Conservation (phyloP, 2,888 invertebrate species). For the Eristalis arbustorum region DNA sequence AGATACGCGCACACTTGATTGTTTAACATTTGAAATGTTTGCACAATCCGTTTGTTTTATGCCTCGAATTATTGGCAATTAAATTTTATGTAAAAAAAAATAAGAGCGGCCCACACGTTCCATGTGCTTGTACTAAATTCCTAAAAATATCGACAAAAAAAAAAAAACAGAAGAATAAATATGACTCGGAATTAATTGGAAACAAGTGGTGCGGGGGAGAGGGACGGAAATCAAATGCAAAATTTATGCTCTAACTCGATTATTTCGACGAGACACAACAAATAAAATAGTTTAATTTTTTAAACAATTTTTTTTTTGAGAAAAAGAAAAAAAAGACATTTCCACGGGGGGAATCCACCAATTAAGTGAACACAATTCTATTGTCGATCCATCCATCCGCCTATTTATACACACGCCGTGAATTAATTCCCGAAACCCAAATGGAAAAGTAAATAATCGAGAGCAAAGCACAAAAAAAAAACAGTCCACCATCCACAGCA, state of each 20-base stretch:
- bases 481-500: neutral
- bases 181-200: slow-evolving; percentile 11
- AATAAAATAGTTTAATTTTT: neutral
- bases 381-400: neutral
- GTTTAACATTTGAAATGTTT: neutral
- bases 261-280: neutral
- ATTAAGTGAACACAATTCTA: slow-evolving; percentile 33
- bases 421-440: slow-evolving; percentile 25
- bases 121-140: slow-evolving; percentile 11
- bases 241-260: too few species aligned
- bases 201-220: neutral
- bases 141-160: neutral
- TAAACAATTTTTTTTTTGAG: neutral
- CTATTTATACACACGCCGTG: neutral
- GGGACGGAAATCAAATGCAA: neutral
- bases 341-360: slow-evolving; percentile 10
- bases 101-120: neutral
- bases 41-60: slow-evolving; percentile 6
- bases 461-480: neutral
- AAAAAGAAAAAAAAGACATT: neutral
- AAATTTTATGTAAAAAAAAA: slow-evolving; percentile 4
- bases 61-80: slow-evolving; percentile 6
- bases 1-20: neutral
- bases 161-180: neutral
- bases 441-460: slow-evolving; percentile 13